Percentiles rank a stretch among this genome's conserved stretches.
phyloP scores from a whole-genome alignment of 2,113 vertebrate genomes.

The Odobenus rosmarus region DNA sequence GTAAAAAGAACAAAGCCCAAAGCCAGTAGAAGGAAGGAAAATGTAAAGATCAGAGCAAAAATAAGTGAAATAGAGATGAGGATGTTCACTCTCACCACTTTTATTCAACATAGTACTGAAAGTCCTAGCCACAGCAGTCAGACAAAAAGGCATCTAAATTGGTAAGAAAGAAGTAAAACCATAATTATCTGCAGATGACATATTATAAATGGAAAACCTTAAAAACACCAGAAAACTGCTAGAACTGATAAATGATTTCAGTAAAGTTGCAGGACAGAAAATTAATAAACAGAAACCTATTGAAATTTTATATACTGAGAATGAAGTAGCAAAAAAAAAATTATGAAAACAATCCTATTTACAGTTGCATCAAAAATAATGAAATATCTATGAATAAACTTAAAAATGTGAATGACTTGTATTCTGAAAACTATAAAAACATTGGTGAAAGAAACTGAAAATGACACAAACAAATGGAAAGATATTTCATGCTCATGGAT shows the following conservation, averaged over 20 bases:
- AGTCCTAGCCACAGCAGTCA: neutral
- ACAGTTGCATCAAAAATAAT: neutral
- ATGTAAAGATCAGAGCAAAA: neutral
- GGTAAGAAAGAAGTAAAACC: neutral
- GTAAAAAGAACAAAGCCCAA: neutral
- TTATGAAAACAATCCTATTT: neutral
- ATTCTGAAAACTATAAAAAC: neutral
- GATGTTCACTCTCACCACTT: neutral
- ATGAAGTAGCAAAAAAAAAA: neutral
- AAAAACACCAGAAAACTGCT: neutral
- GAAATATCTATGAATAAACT: neutral
- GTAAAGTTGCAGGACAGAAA: neutral
- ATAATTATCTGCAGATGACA: neutral
- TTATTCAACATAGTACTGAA: neutral
- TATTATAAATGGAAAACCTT: neutral
- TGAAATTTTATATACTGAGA: neutral
- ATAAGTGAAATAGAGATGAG: neutral
- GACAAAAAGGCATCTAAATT: neutral
- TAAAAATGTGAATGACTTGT: neutral
- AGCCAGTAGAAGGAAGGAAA: neutral
- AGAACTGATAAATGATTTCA: neutral
- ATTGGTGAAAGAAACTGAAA: neutral
- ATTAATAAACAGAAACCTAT: neutral
- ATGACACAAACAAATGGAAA: neutral
- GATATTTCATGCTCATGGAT: neutral